Conservation (phyloP, 2,888 invertebrate species). For the Cerastis rubricosa region DNA sequence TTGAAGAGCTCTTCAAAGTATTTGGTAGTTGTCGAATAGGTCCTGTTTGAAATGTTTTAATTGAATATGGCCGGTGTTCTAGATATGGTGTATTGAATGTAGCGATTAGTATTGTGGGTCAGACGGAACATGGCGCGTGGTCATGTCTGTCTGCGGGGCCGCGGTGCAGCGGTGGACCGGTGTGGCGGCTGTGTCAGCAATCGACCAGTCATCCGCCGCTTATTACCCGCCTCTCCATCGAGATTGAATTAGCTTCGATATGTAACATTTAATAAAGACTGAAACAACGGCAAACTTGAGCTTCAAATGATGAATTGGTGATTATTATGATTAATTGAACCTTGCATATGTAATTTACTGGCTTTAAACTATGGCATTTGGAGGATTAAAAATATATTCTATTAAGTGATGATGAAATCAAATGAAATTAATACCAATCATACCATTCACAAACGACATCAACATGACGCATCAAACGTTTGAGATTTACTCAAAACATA, state of each 20-base stretch:
- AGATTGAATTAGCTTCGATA: constrained; percentile 88
- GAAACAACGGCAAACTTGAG: constrained; percentile 75
- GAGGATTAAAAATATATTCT: background rate
- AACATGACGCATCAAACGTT: constrained; percentile 3
- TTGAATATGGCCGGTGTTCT: constrained; percentile 59
- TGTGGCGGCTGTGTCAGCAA: constrained; percentile 74
- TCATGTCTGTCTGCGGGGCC: constrained; percentile 65
- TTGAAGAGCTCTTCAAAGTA: constrained; percentile 35
- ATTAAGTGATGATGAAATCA: background rate
- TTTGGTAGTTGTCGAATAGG: constrained; percentile 28
- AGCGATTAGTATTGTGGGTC: constrained; percentile 75
- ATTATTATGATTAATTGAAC: constrained; percentile 40
- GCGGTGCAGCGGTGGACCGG: constrained; percentile 39
- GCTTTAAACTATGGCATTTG: background rate
- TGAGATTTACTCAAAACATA: constrained; percentile 32
- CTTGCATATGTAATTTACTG: background rate
- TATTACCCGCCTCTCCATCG: constrained; percentile 84
- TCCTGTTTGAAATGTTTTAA: constrained; percentile 52
- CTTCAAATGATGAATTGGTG: constrained; percentile 36
- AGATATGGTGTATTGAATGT: constrained; percentile 70
- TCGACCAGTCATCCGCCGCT: constrained; percentile 85
- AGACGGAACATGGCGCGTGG: constrained; percentile 77
- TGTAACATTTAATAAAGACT: constrained; percentile 82
- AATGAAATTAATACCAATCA: background rate
- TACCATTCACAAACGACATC: constrained; percentile 17